Evolutionary conservation across 23 tunicate genomes (phyloP).

Genomic region (Clavelina lepadiformis): DNA sequence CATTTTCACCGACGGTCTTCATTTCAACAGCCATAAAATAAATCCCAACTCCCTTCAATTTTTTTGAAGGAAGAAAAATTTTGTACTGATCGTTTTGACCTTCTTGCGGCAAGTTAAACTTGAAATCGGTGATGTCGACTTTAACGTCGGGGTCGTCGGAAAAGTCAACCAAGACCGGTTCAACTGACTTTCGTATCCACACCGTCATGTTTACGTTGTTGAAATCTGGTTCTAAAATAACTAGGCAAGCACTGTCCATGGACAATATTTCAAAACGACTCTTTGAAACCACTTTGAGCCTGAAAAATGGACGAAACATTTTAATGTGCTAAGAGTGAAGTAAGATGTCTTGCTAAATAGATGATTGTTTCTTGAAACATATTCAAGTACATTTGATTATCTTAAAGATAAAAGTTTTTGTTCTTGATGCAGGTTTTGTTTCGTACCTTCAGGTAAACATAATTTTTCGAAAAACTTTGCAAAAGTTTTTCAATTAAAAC

Average conservation of each 20-base stretch:
- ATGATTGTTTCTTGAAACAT: too few relatives aligned
- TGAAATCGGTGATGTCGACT: conserved; percentile 28
- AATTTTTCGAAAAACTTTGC: too few relatives aligned
- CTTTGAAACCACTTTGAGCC: background rate
- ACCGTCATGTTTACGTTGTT: background rate
- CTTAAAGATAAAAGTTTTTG: too few relatives aligned
- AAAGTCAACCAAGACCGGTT: conserved; percentile 11
- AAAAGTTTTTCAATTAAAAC: too few relatives aligned
- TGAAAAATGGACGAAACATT: conserved; percentile 1
- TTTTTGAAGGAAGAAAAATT: conserved; percentile 21
- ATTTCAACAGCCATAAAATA: too few relatives aligned
- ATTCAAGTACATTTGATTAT: too few relatives aligned
- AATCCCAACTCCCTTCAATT: conserved; percentile 29
- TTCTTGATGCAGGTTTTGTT: too few relatives aligned
- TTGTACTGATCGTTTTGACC: conserved; percentile 4
- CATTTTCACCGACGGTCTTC: too few relatives aligned
- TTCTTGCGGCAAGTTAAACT: conserved; percentile 5
- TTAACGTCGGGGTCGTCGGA: conserved; percentile 27
- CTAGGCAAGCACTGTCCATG: background rate
- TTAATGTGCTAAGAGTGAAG: background rate
- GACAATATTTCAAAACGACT: conserved; percentile 33
- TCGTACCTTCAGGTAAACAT: too few relatives aligned
- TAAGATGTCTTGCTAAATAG: background rate
- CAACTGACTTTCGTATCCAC: conserved; percentile 4
- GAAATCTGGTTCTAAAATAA: conserved; percentile 6